Percentiles rank a stretch among this genome's conserved stretches.
These are phyloP conservation scores for Protonemura montana DNA, from an alignment of 2,888 invertebrate genomes.

Conservation along the genomic window DNA sequence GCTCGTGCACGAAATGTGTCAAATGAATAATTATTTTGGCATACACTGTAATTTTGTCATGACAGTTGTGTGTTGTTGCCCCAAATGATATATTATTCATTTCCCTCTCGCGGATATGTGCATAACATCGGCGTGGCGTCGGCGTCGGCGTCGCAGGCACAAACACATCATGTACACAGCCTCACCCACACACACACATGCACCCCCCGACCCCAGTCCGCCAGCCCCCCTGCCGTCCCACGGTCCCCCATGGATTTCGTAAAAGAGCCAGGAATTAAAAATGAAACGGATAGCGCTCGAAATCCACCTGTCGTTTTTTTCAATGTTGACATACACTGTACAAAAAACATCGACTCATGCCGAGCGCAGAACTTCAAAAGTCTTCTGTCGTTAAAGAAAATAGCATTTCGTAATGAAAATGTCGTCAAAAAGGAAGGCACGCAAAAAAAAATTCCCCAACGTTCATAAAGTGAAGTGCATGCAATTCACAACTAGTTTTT, in stretches of 20 bases:
- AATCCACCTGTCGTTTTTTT: conserved; percentile 33
- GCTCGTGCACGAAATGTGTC: conserved; percentile 8
- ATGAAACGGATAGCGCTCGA: conserved; percentile 34
- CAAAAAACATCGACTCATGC: conserved; percentile 5
- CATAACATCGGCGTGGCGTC: neutral
- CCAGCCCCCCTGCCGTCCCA: neutral
- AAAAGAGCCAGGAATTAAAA: conserved; percentile 40
- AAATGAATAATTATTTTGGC: conserved; percentile 35
- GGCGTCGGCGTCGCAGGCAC: too few relatives aligned
- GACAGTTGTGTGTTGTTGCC: conserved; percentile 35
- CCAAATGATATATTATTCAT: conserved; percentile 26
- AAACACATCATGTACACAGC: conserved; percentile 2
- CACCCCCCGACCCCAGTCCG: neutral
- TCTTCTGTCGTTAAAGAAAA: neutral
- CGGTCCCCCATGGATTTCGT: neutral
- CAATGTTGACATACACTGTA: neutral
- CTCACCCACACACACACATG: too few relatives aligned
- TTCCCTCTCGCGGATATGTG: conserved; percentile 29
- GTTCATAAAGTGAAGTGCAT: neutral
- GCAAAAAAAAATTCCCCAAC: neutral
- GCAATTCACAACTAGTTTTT: neutral
- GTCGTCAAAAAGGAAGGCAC: neutral
- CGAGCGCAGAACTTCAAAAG: neutral
- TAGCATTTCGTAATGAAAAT: neutral
- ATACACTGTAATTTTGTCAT: conserved; percentile 27